Percentiles rank a stretch among this genome's conserved stretches.
These are phyloP conservation scores for Haemorhous mexicanus DNA, from an alignment of 2,113 vertebrate species.

Conservation along the genomic window DNA sequence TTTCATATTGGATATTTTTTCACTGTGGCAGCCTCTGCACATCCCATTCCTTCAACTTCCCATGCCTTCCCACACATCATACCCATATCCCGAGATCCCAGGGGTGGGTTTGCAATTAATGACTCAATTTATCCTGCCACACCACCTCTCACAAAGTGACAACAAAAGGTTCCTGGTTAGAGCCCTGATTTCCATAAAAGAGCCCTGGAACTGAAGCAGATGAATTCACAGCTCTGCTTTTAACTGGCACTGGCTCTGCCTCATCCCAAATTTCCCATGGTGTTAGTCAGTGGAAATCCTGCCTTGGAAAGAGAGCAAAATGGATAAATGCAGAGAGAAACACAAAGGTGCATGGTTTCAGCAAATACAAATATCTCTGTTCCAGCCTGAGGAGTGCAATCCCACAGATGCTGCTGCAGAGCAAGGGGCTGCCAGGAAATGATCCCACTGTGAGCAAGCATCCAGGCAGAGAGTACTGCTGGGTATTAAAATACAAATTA, in stretches of 20 bases:
- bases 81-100: background rate
- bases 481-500: background rate
- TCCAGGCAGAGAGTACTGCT: background rate
- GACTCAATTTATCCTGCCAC: constrained; percentile 25
- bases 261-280: background rate
- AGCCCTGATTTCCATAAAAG: constrained; percentile 5
- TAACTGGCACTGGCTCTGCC: background rate
- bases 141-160: background rate
- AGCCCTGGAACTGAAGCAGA: constrained; percentile 8
- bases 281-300: background rate
- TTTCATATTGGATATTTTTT: background rate
- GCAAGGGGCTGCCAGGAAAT: background rate
- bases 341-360: background rate
- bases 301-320: background rate
- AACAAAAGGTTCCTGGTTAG: background rate
- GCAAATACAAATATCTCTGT: background rate
- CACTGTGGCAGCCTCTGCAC: background rate
- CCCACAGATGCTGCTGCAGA: background rate
- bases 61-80: background rate
- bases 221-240: constrained; percentile 1
- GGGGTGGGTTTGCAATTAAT: constrained; percentile 11
- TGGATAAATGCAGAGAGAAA: background rate
- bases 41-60: background rate
- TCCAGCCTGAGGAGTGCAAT: background rate
- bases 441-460: background rate